Conservation (phyloP, 2,888 invertebrate genomes). For the Ophioninae sp. region DNA sequence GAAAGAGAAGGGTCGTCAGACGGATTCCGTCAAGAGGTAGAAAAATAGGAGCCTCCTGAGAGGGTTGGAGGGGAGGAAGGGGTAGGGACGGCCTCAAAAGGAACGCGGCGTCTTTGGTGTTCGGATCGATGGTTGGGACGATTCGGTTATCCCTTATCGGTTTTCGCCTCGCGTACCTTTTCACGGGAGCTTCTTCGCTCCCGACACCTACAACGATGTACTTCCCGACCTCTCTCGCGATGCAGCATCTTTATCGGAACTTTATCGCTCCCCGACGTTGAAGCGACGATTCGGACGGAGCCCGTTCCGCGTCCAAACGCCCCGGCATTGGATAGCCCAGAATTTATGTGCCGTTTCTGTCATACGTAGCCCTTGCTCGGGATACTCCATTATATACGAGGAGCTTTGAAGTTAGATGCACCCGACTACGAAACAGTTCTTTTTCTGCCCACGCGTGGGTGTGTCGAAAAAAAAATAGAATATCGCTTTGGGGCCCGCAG, state of each 20-base stretch:
- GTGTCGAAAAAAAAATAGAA: not conserved
- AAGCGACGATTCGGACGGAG: constrained; percentile 27
- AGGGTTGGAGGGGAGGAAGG: constrained; percentile 20
- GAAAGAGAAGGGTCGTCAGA: not conserved
- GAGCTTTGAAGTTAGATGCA: constrained; percentile 12
- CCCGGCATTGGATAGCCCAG: not conserved
- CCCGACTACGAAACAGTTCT: not conserved
- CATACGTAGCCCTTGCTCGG: not conserved
- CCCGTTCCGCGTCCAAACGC: constrained; percentile 14
- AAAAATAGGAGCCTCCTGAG: constrained; percentile 1
- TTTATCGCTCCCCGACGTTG: constrained; percentile 50
- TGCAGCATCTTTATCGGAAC: constrained; percentile 49
- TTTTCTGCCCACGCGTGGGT: not conserved
- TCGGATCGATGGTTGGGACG: constrained; percentile 14
- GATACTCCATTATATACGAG: not conserved
- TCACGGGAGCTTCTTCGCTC: constrained; percentile 16
- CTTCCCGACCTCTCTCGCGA: constrained; percentile 26
- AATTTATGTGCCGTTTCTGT: constrained; percentile 18
- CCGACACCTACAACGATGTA: constrained; percentile 2
- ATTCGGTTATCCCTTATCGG: constrained; percentile 53
- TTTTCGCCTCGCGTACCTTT: constrained; percentile 56
- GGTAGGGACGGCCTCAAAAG: not conserved
- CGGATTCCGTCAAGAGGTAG: constrained; percentile 12
- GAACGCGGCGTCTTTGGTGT: constrained; percentile 2
- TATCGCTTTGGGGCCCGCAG: constrained; percentile 7